Conservation (phyloP, 92 coral and sea anemone genomes). For the Anthopleura xanthogrammica region DNA sequence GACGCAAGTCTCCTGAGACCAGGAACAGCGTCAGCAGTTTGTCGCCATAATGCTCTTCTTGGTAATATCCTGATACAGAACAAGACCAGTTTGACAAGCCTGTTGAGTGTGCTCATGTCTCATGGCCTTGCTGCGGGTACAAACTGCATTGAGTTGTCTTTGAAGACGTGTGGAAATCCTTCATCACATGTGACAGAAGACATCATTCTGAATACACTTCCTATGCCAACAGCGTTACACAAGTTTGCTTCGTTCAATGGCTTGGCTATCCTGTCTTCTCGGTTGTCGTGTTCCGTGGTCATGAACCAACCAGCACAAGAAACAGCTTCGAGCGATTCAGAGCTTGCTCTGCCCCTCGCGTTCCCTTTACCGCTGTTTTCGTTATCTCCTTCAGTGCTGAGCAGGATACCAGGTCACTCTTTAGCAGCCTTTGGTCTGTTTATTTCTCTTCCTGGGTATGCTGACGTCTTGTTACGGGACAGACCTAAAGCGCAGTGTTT, state of each 20-base stretch:
- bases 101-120: slow-evolving; percentile 57
- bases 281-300: slow-evolving; percentile 61
- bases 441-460: slow-evolving; percentile 90
- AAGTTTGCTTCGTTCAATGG: slow-evolving; percentile 84
- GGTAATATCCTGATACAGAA: slow-evolving; percentile 62
- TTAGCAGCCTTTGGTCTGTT: slow-evolving; percentile 95
- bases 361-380: slow-evolving; percentile 73
- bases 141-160: slow-evolving; percentile 58
- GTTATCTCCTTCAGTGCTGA: slow-evolving; percentile 77
- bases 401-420: slow-evolving; percentile 92
- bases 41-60: slow-evolving; percentile 53
- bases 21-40: slow-evolving; percentile 25
- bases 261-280: slow-evolving; percentile 77
- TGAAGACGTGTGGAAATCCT: slow-evolving; percentile 44
- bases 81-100: slow-evolving; percentile 56
- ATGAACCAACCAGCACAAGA: slow-evolving; percentile 23
- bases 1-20: slow-evolving; percentile 39
- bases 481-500: slow-evolving; percentile 83
- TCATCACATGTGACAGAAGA: slow-evolving; percentile 20
- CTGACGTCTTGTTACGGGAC: slow-evolving; percentile 77
- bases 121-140: slow-evolving; percentile 74
- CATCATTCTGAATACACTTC: slow-evolving; percentile 17
- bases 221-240: slow-evolving; percentile 71
- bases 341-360: slow-evolving; percentile 30
- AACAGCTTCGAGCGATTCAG: not conserved